Evolutionary conservation across 1,140 invertebrate genomes (phyloP).

Genomic region (Atta colombica): DNA sequence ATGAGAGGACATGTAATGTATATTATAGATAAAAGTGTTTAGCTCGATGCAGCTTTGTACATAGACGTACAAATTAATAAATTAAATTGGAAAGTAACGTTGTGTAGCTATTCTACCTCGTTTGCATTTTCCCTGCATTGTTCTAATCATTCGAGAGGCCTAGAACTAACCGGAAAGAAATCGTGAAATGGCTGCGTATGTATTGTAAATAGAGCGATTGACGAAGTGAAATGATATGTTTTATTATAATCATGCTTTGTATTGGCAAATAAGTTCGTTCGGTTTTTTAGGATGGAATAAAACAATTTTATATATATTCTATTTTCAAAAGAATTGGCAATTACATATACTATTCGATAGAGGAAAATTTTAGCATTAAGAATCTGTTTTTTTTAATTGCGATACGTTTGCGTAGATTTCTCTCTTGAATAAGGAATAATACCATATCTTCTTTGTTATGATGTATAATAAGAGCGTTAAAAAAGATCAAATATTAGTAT

Average conservation of each 20-base stretch:
- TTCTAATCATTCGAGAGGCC: slow-evolving; percentile 18
- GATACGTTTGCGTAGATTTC: neutral
- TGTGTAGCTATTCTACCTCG: slow-evolving; percentile 38
- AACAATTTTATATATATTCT: too few relatives aligned
- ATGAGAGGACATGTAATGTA: slow-evolving; percentile 67
- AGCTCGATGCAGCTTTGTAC: slow-evolving; percentile 81
- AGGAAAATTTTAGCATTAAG: too few relatives aligned
- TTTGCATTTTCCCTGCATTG: slow-evolving; percentile 30
- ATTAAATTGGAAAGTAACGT: slow-evolving; percentile 77
- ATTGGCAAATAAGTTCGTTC: too few relatives aligned
- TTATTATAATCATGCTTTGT: slow-evolving; percentile 18
- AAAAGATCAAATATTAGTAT: slow-evolving; percentile 17
- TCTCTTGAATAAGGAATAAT: slow-evolving; percentile 13
- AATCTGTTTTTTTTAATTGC: too few relatives aligned
- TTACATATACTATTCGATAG: too few relatives aligned
- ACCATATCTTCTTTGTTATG: neutral
- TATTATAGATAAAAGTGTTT: slow-evolving; percentile 75
- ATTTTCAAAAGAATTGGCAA: too few relatives aligned
- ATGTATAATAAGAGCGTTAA: neutral
- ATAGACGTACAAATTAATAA: slow-evolving; percentile 81
- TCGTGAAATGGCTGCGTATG: neutral
- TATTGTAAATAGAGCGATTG: slow-evolving; percentile 34
- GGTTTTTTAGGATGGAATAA: too few relatives aligned
- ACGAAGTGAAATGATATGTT: neutral
- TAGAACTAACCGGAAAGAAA: neutral